Percentiles rank a stretch among this genome's conserved stretches.
These are phyloP conservation scores for Oconnorella tubifera DNA, from an alignment of 2,888 invertebrate species.

Conservation along the genomic window DNA sequence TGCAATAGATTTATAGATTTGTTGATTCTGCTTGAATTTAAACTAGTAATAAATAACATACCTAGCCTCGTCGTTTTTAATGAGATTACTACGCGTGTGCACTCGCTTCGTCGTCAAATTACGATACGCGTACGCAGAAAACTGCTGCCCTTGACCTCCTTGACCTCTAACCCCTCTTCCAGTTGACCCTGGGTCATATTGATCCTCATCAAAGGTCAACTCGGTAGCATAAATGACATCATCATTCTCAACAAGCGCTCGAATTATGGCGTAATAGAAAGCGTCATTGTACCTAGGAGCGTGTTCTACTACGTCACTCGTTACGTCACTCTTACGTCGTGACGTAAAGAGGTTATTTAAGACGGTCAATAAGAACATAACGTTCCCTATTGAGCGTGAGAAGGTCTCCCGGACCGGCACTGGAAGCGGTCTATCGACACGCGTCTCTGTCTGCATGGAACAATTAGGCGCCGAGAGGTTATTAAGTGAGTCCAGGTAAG, in stretches of 20 bases:
- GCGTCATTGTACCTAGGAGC: too few species aligned
- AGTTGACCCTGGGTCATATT: too few species aligned
- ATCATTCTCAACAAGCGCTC: conserved; percentile 24
- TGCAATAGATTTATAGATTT: not conserved
- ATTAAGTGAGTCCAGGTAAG: too few species aligned
- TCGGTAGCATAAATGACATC: conserved; percentile 14
- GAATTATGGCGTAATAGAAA: conserved; percentile 22
- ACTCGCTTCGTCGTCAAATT: not conserved
- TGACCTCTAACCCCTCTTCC: not conserved
- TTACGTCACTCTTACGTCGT: not conserved
- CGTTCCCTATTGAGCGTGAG: not conserved
- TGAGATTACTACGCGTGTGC: not conserved
- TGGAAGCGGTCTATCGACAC: not conserved
- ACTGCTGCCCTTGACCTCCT: too few species aligned
- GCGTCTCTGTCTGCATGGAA: not conserved
- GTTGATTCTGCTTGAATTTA: not conserved
- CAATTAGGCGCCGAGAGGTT: too few species aligned
- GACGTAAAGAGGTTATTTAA: not conserved
- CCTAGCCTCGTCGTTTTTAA: not conserved
- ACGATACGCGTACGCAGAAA: not conserved
- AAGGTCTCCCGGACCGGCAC: not conserved
- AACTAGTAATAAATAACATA: not conserved
- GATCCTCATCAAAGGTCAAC: conserved; percentile 19
- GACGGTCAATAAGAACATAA: not conserved
- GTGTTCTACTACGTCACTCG: too few species aligned